Base-by-base conservation (phyloP, 2,888 invertebrate genomes). In the Leptinotarsa juncta region DNA sequence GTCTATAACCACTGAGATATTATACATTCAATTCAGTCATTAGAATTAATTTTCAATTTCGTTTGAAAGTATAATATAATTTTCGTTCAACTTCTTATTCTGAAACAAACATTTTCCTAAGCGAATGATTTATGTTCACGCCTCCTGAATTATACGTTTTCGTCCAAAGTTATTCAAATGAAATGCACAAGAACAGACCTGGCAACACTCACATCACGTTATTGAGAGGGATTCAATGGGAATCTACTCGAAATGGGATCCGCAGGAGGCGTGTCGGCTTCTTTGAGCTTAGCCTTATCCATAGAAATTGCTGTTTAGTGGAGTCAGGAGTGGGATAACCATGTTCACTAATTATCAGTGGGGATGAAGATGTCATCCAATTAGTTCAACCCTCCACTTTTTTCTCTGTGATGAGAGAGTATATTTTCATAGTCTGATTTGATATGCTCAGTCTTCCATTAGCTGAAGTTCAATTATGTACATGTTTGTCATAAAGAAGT, bases 181-280 rank as follows among this genome's bases (percentile, higher is more conserved):
- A 51, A 26, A 32, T 16, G 26, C 42, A n/a, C 42, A 10, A 12
- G n/a, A 62, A 16, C 62, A 62, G 62, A 62, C 62, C 0, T 32
- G 42, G 32, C 62, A 18, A 62, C 42, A 62, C 62, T 62, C 5
- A 32, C 51, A 62, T 42, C 62, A 62, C 15, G 23, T 14, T 57
- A 23, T 62, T 42, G 32, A 62, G 42, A 62, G 42, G 62, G 7
- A 62, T 62, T 62, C n/a, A 53, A 62, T 32, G 62, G 32, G n/a
- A 62, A 62, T 62, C 62, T 53, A 53, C 53, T 32, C 62, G 62
- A 62, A 62, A 62, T 42, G 42, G 26, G 10, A 62, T 62, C 32
- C 18, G 14, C 16, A 23, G 26, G 15, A 15, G 60, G 60, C 60
- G 18, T 10, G 53, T 53, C 18, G 53, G 53, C 12, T 53, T 18